A percentile compares a stretch with the other conserved stretches of the same genome.
Conservation (phyloP, 2,888 invertebrate species). For the Venusia cambrica region DNA sequence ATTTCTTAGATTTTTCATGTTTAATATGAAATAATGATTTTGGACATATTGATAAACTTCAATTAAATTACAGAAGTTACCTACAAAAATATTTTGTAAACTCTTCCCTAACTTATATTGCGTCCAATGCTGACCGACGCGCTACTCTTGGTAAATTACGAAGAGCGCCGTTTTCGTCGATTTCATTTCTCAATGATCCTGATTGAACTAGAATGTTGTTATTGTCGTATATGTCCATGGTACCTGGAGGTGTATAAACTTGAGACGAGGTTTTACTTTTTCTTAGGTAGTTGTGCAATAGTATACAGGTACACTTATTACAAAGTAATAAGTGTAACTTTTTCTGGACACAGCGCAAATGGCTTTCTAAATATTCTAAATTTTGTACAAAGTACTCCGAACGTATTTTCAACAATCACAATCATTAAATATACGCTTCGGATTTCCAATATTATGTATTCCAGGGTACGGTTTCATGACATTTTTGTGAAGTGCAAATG, state of each 20-base stretch:
- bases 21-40: no score
- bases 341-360: constrained; percentile 20
- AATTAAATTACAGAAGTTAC: no score
- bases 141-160: background rate
- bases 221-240: constrained; percentile 26
- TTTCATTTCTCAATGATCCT: constrained; percentile 6
- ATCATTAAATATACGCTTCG: constrained; percentile 3
- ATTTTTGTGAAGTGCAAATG: constrained; percentile 3
- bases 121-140: background rate
- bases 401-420: constrained; percentile 12
- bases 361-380: constrained; percentile 21
- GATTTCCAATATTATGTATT: constrained; percentile 3
- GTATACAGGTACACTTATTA: constrained; percentile 23
- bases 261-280: constrained; percentile 26
- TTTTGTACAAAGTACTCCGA: constrained; percentile 8
- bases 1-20: no score
- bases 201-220: constrained; percentile 1
- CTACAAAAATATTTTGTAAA: no score
- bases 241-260: constrained; percentile 30
- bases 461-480: constrained; percentile 6
- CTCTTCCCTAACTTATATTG: constrained; percentile 1
- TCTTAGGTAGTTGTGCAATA: constrained; percentile 30
- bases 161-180: background rate
- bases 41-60: no score
- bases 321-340: constrained; percentile 21